Conservation (phyloP, 2,888 invertebrate genomes). For the Adelognathus sp. region DNA sequence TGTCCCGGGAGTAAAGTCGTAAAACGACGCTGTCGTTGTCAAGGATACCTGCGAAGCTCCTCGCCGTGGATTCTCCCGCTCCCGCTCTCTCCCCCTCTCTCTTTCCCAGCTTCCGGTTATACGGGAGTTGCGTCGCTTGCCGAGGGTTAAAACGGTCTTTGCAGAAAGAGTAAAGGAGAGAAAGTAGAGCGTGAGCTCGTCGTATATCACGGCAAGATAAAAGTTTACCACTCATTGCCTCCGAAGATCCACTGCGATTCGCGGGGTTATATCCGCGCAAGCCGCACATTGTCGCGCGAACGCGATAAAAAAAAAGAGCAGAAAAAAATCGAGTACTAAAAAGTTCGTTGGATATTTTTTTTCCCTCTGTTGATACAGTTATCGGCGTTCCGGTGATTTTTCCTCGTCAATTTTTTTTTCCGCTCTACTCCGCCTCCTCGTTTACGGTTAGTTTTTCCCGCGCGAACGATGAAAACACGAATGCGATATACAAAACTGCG, state of each 20-base stretch:
- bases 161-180: neutral
- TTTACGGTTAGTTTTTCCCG: neutral
- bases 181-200: neutral
- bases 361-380: neutral
- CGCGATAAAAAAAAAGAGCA: neutral
- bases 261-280: slow-evolving; percentile 1
- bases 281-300: neutral
- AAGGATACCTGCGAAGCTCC: slow-evolving; percentile 33
- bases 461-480: neutral
- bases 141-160: neutral
- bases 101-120: slow-evolving; percentile 19
- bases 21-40: slow-evolving; percentile 40
- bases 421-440: neutral
- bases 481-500: neutral
- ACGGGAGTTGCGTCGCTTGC: neutral
- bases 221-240: slow-evolving; percentile 38
- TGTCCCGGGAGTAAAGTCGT: slow-evolving; percentile 41
- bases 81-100: too few species aligned
- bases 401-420: neutral
- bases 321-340: neutral
- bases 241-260: neutral
- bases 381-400: slow-evolving; percentile 14
- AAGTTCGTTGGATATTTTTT: neutral
- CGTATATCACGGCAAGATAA: slow-evolving; percentile 38
- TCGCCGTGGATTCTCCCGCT: slow-evolving; percentile 4